Percentiles rank a stretch among this genome's conserved stretches.
phyloP scores from a whole-genome alignment of 2,888 invertebrate genomes.

The Holacanthella duospinosa region DNA sequence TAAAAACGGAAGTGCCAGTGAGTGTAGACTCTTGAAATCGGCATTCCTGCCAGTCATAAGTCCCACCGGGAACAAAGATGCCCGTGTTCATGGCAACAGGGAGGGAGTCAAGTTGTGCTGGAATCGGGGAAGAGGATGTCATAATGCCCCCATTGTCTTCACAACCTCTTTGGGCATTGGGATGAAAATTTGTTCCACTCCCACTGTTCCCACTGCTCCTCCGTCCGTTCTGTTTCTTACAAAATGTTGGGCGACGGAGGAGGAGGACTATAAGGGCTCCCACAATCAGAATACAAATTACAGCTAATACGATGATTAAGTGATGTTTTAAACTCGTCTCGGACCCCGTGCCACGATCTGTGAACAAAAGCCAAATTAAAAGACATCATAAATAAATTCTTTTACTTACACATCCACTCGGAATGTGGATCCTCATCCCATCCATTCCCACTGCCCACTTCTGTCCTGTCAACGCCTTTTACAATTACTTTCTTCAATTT shows the following conservation, averaged over 20 bases:
- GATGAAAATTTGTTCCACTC: neutral
- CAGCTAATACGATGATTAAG: conserved; percentile 30
- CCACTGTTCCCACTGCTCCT: neutral
- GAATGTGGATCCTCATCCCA: neutral
- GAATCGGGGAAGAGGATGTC: conserved; percentile 4
- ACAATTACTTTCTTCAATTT: neutral
- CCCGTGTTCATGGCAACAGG: conserved; percentile 38
- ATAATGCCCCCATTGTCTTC: conserved; percentile 1
- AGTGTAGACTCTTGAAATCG: conserved; percentile 36
- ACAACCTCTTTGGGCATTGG: neutral
- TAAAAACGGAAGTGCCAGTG: conserved; percentile 36
- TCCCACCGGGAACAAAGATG: conserved; percentile 35
- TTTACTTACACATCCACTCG: no score
- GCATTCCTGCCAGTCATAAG: conserved; percentile 34
- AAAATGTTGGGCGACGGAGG: conserved; percentile 34
- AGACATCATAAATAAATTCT: conserved; percentile 1
- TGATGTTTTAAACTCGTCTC: conserved; percentile 30
- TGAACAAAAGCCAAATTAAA: conserved; percentile 8
- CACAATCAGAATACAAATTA: conserved; percentile 33
- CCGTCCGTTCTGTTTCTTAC: conserved; percentile 25
- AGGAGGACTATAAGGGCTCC: conserved; percentile 32
- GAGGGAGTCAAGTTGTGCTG: conserved; percentile 23
- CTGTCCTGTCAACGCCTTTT: conserved; percentile 4
- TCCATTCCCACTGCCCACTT: neutral
- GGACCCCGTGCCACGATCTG: conserved; percentile 24